phyloP scores from a whole-genome alignment of 92 coral and sea anemone genomes.

The Zoanthus sociatus region DNA sequence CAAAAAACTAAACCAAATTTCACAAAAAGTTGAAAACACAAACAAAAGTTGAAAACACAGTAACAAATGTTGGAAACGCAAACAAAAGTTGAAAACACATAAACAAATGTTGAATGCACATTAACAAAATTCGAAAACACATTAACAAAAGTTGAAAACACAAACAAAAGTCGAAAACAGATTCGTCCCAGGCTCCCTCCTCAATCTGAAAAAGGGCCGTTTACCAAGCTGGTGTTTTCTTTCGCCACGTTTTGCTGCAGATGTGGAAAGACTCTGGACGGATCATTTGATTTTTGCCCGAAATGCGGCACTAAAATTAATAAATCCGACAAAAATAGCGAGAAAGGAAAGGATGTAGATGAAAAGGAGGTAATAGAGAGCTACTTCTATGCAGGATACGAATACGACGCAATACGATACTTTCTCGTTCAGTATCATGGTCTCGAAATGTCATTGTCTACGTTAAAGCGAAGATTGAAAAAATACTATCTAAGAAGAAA shows the following conservation, averaged over 20 bases:
- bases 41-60: too few relatives aligned
- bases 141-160: too few relatives aligned
- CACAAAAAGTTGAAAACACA: too few relatives aligned
- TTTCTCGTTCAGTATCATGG: conserved; percentile 45
- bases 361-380: conserved; percentile 18
- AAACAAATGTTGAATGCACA: conserved; percentile 9
- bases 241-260: too few relatives aligned
- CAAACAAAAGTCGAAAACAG: not conserved
- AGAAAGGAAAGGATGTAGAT: not conserved
- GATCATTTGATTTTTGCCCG: conserved; percentile 40
- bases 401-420: conserved; percentile 33
- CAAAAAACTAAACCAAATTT: too few relatives aligned
- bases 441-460: conserved; percentile 48
- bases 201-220: not conserved
- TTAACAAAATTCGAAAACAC: not conserved
- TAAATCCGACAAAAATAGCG: not conserved
- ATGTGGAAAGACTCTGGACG: conserved; percentile 14
- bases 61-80: too few relatives aligned
- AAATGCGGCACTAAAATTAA: conserved; percentile 21
- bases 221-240: too few relatives aligned
- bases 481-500: conserved; percentile 40
- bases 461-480: conserved; percentile 43
- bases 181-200: conserved; percentile 5
- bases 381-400: conserved; percentile 26
- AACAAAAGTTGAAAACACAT: not conserved